These are phyloP conservation scores for Sussaba pulchella DNA, from an alignment of 2,888 invertebrate genomes.

Conservation along the genomic window DNA sequence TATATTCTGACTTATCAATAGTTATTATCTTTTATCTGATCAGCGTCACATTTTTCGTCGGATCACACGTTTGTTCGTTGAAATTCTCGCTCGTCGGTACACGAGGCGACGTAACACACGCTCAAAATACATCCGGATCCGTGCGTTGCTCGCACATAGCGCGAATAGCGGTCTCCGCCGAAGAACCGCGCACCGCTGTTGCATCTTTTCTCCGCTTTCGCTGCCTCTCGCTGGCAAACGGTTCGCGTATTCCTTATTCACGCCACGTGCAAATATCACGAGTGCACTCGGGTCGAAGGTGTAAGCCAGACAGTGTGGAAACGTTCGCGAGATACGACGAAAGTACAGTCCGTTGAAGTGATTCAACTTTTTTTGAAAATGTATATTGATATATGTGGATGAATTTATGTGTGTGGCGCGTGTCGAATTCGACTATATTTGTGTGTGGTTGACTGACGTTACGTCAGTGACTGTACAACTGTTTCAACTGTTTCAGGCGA, in stretches of 20 bases:
- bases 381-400: background rate
- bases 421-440: too few species aligned
- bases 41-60: too few species aligned
- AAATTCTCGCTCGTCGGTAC: too few species aligned
- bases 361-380: too few species aligned
- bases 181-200: conserved; percentile 30
- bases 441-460: too few species aligned
- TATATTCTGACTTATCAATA: too few species aligned
- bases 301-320: conserved; percentile 40
- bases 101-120: background rate
- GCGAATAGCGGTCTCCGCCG: conserved; percentile 28
- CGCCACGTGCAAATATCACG: background rate
- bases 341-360: conserved; percentile 35
- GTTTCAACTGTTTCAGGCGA: too few species aligned
- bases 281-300: conserved; percentile 48
- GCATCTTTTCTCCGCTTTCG: conserved; percentile 53
- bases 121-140: conserved; percentile 24
- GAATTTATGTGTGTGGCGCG: background rate
- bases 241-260: conserved; percentile 26
- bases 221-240: conserved; percentile 44
- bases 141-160: conserved; percentile 1
- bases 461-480: too few species aligned
- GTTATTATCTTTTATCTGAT: too few species aligned
- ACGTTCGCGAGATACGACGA: conserved; percentile 31
- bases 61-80: too few species aligned